Conservation (phyloP, 2,888 invertebrate species). For the Pheosia gnoma region DNA sequence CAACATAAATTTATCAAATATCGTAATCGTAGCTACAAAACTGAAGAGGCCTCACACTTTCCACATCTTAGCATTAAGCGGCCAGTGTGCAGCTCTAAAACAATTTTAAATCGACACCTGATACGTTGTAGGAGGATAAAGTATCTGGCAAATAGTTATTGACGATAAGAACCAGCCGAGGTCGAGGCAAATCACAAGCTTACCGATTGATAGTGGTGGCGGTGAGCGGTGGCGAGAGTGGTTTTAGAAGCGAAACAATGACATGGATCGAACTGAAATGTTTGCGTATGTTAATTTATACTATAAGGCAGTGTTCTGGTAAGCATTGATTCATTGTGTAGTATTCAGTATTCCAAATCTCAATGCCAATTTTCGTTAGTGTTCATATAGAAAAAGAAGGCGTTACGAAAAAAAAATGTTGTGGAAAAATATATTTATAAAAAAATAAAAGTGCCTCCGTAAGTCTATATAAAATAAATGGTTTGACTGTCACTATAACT, state of each 20-base stretch:
- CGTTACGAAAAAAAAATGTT: too few relatives aligned
- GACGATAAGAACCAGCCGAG: slow-evolving; percentile 53
- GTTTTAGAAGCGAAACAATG: background rate
- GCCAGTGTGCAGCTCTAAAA: slow-evolving; percentile 32
- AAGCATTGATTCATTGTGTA: too few relatives aligned
- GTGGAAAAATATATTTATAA: too few relatives aligned
- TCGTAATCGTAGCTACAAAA: slow-evolving; percentile 26
- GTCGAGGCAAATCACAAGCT: slow-evolving; percentile 51
- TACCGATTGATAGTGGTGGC: slow-evolving; percentile 8
- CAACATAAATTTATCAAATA: slow-evolving; percentile 16
- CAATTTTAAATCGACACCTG: slow-evolving; percentile 51
- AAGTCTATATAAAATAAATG: too few relatives aligned
- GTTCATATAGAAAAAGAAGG: too few relatives aligned
- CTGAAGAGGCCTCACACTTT: slow-evolving; percentile 23
- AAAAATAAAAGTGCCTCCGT: too few relatives aligned
- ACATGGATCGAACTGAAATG: too few relatives aligned
- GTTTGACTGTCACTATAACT: too few relatives aligned
- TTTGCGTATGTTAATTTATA: too few relatives aligned
- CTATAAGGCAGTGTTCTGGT: too few relatives aligned
- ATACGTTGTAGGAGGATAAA: slow-evolving; percentile 45
- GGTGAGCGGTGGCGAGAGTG: slow-evolving; percentile 24
- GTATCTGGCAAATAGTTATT: slow-evolving; percentile 46
- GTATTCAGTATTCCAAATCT: too few relatives aligned
- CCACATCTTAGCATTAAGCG: slow-evolving; percentile 30
- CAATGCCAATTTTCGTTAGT: too few relatives aligned